Evolutionary conservation across 2,113 vertebrate species (phyloP).

Genomic region (Morone saxatilis): DNA sequence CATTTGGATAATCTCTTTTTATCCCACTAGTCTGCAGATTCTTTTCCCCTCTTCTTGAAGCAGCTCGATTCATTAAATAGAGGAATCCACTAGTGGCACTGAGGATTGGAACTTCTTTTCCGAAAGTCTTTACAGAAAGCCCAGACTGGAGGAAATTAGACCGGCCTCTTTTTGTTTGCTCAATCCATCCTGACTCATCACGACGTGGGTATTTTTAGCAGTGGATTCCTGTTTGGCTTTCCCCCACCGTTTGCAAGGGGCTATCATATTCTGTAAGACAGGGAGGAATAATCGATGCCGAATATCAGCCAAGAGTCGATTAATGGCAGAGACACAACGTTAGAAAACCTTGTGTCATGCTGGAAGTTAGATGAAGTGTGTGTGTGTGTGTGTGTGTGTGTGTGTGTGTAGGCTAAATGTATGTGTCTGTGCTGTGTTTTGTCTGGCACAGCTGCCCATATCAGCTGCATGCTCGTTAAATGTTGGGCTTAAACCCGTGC

Average conservation of each 20-base stretch:
- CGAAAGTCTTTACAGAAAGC: constrained; percentile 51
- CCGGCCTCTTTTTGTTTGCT: constrained; percentile 69
- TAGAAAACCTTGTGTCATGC: constrained; percentile 22
- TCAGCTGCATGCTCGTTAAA: constrained; percentile 84
- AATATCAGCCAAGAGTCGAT: constrained; percentile 46
- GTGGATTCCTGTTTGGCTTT: constrained; percentile 72
- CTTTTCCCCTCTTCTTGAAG: not conserved
- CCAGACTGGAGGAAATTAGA: constrained; percentile 58
- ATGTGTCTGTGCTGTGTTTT: constrained; percentile 62
- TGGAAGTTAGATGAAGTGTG: constrained; percentile 11
- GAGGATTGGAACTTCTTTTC: constrained; percentile 34
- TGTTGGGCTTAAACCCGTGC: constrained; percentile 72
- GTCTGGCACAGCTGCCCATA: constrained; percentile 78
- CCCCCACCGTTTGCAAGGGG: constrained; percentile 39
- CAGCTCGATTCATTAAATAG: constrained; percentile 47
- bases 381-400: constrained; percentile 20
- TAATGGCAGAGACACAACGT: constrained; percentile 27
- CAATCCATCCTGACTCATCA: constrained; percentile 78
- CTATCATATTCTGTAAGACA: constrained; percentile 66
- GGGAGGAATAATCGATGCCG: constrained; percentile 62
- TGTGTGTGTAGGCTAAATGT: constrained; percentile 18
- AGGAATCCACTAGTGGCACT: constrained; percentile 42
- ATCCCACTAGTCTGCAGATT: constrained; percentile 36
- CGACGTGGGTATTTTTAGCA: constrained; percentile 78
- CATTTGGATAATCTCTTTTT: constrained; percentile 61